Evolutionary conservation across 2,113 vertebrate species (phyloP).

Genomic region (Psittacula cyanocephala): DNA sequence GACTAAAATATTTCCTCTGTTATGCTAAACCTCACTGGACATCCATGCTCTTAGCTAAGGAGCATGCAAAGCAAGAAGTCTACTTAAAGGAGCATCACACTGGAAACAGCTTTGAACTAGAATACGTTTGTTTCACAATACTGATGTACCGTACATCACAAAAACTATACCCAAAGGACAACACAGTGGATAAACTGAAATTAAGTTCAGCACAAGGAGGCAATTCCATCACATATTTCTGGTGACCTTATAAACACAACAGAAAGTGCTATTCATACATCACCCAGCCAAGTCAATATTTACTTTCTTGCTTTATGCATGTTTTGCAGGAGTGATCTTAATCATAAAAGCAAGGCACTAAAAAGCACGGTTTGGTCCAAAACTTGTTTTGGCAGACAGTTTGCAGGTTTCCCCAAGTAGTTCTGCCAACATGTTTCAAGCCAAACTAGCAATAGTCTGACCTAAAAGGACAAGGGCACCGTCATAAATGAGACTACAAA

Average conservation of each 20-base stretch:
- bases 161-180: not conserved
- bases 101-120: not conserved
- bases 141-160: not conserved
- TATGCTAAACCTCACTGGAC: conserved; percentile 42
- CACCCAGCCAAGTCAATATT: conserved; percentile 42
- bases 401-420: not conserved
- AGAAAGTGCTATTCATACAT: conserved; percentile 18
- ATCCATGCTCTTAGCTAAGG: not conserved
- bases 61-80: not conserved
- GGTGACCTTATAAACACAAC: conserved; percentile 24
- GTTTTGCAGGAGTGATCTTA: conserved; percentile 14
- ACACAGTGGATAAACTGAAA: not conserved
- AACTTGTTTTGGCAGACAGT: conserved; percentile 32
- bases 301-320: conserved; percentile 7
- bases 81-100: not conserved
- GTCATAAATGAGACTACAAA: conserved; percentile 55
- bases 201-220: not conserved
- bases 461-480: conserved; percentile 54
- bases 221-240: conserved; percentile 12
- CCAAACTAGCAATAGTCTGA: conserved; percentile 42
- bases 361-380: not conserved
- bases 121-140: not conserved
- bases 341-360: conserved; percentile 33
- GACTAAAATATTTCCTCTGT: conserved; percentile 31
- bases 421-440: conserved; percentile 19